Evolutionary conservation across 2,113 vertebrate genomes (phyloP).

Genomic region (Rhineura floridana): DNA sequence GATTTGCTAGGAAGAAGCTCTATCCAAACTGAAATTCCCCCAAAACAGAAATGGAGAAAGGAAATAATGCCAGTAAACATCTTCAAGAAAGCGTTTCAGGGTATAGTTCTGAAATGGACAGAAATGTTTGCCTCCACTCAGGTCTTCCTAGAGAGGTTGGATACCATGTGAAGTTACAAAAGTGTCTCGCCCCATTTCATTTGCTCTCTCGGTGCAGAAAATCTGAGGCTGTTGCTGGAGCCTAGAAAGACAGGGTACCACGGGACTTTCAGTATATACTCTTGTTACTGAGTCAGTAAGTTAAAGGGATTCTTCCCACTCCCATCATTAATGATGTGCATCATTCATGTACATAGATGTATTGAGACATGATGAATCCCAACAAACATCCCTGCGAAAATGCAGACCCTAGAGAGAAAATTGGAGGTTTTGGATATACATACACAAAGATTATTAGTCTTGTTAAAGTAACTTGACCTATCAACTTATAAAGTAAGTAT

Average conservation of each 20-base stretch:
- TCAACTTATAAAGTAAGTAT: background rate
- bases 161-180: background rate
- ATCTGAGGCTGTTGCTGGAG: background rate
- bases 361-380: background rate
- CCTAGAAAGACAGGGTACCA: background rate
- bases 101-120: no score
- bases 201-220: background rate
- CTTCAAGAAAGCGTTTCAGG: no score
- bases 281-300: background rate
- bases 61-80: background rate
- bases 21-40: background rate
- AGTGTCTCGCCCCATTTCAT: background rate
- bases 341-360: background rate
- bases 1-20: background rate
- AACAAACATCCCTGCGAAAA: background rate
- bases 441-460: background rate
- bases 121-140: background rate
- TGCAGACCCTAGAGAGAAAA: background rate
- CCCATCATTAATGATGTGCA: background rate
- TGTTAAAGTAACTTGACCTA: background rate
- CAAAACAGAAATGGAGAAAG: background rate
- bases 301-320: background rate
- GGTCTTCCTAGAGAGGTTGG: constrained; percentile 2
- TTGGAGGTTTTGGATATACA: background rate
- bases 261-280: background rate